phyloP scores from a whole-genome alignment of 2,797 vertebrate species.

The Sebastes diploproa region DNA sequence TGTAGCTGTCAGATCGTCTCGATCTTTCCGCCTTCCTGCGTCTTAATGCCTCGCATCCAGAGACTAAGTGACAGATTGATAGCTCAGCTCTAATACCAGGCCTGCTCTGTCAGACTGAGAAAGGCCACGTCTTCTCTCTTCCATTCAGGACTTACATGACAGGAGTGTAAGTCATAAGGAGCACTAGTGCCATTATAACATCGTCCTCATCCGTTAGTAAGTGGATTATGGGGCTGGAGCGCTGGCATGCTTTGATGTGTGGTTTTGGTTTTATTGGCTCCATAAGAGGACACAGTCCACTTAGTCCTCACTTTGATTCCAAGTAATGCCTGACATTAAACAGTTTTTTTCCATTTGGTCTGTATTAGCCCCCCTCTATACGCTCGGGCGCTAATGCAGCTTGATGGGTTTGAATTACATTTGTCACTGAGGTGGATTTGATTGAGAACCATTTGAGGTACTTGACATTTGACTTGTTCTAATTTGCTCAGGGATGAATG shows the following conservation, averaged over 20 bases:
- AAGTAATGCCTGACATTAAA: constrained; percentile 75
- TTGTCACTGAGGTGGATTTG: constrained; percentile 72
- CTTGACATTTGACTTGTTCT: constrained; percentile 60
- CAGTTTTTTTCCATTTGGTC: constrained; percentile 55
- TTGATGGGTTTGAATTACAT: constrained; percentile 74
- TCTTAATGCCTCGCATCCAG: constrained; percentile 54
- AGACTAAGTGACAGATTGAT: constrained; percentile 77
- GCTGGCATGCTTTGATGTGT: constrained; percentile 76
- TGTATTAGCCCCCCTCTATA: constrained; percentile 49
- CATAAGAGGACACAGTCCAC: constrained; percentile 76
- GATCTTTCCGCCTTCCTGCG: constrained; percentile 48
- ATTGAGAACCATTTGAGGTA: constrained; percentile 69
- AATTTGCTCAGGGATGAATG: constrained; percentile 13
- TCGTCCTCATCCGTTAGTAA: constrained; percentile 78
- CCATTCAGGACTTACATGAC: constrained; percentile 64
- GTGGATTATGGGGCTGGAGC: constrained; percentile 76
- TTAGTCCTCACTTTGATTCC: constrained; percentile 76
- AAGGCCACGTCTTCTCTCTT: constrained; percentile 61
- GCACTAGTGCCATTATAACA: constrained; percentile 73
- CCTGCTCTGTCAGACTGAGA: constrained; percentile 60
- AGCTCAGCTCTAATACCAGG: constrained; percentile 59
- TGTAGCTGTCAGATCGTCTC: constrained; percentile 41
- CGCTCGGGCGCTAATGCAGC: constrained; percentile 68
- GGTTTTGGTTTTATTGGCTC: constrained; percentile 80
- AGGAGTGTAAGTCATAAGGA: constrained; percentile 70